Conservation (phyloP, 2,113 vertebrate species). For the Cynopterus brachyotis region DNA sequence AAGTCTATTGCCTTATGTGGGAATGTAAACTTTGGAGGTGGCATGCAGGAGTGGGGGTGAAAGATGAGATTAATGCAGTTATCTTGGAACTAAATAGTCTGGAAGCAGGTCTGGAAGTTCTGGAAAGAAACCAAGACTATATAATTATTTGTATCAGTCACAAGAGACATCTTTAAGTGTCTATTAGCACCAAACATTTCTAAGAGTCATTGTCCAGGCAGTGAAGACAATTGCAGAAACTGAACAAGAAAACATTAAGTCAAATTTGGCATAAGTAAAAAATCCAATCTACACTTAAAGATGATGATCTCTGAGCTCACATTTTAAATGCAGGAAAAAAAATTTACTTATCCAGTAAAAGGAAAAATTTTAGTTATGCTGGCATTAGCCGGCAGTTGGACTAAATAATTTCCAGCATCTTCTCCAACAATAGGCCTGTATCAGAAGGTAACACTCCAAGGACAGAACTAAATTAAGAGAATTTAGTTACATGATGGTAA, state of each 20-base stretch:
- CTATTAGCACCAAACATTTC: background rate
- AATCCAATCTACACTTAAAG: background rate
- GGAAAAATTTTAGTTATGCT: background rate
- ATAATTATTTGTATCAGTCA: background rate
- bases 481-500: background rate
- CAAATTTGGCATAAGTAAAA: background rate
- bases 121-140: background rate
- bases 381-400: background rate
- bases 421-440: background rate
- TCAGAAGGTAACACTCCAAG: background rate
- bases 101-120: conserved; percentile 14
- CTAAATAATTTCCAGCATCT: background rate
- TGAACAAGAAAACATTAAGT: background rate
- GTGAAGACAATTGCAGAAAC: background rate
- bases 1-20: background rate
- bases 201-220: background rate
- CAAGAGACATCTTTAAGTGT: background rate
- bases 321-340: background rate
- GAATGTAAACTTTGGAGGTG: background rate
- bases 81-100: background rate
- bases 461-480: background rate
- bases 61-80: background rate
- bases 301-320: background rate
- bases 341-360: background rate
- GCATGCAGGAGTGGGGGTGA: background rate